These are phyloP conservation scores for Villa cingulata DNA, from an alignment of 2,888 invertebrate genomes.

Conservation along the genomic window DNA sequence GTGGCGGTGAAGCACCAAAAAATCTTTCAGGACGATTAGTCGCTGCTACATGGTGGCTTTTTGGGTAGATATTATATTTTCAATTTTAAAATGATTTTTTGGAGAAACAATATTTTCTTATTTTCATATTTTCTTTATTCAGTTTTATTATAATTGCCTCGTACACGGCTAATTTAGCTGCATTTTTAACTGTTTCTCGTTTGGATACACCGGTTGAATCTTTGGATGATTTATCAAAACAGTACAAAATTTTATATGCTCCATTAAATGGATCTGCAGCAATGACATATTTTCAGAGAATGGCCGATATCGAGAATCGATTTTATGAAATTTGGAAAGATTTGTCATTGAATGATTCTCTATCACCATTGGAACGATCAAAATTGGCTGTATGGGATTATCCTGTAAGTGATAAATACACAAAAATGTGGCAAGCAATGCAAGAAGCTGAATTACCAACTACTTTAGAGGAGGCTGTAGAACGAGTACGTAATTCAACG, in stretches of 20 bases:
- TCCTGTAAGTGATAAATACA: conserved; percentile 95
- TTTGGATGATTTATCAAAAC: conserved; percentile 85
- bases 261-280: conserved; percentile 77
- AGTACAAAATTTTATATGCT: conserved; percentile 92
- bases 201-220: conserved; percentile 87
- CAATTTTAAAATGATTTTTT: neutral
- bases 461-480: conserved; percentile 64
- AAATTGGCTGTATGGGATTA: conserved; percentile 98
- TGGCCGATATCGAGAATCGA: conserved; percentile 86
- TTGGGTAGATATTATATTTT: conserved; percentile 46
- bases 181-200: conserved; percentile 87
- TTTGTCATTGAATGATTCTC: conserved; percentile 88
- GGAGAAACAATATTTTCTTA: neutral
- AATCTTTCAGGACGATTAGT: conserved; percentile 89
- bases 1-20: conserved; percentile 91
- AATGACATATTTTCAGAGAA: conserved; percentile 88
- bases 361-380: conserved; percentile 77
- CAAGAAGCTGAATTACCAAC: conserved; percentile 66
- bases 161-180: conserved; percentile 95
- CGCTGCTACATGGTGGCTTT: conserved; percentile 98
- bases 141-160: conserved; percentile 95
- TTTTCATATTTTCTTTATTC: conserved; percentile 5
- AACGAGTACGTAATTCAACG: conserved; percentile 50
- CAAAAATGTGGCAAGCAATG: conserved; percentile 98
- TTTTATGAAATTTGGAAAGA: conserved; percentile 99